Base-by-base conservation (phyloP, 2,797 vertebrate species). In the Sebastes itinus region DNA sequence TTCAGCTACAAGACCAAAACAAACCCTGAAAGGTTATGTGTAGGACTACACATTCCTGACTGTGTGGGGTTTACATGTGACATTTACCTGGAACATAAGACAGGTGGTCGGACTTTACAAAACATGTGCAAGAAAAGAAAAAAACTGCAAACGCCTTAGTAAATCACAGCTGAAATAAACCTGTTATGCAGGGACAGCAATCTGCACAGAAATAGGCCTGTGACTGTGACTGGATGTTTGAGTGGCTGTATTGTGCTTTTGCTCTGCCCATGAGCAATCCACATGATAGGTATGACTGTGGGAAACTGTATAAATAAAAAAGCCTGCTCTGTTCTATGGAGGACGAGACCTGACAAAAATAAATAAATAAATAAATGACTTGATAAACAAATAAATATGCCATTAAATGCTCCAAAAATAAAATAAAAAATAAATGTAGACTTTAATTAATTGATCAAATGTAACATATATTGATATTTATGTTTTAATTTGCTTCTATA, bases 21-120 rank as follows among this genome's bases (percentile, higher is more conserved):
- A 88, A 87, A 79, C 63, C 55, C 23, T 6, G 7, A 82, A 74
- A 85, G 71, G 83, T 84, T 75, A 67, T 54, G 80, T 69, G 52
- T 80, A 58, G 56, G 33, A 38, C 46, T 64, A 61, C 69, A 78
- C 71, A 75, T 80, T 61, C 27, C 12, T 59, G 30, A 64, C 22
- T 49, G 38, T 80, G 54, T 75, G 5, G 32, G 49, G 25, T 65
- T 61, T 84, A n/a, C 27, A 20, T 69, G 33, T 72, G 74, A 81
- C 68, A 83, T 80, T 77, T 72, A 60, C 46, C 42, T 64, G 59
- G 46, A 63, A 71, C 46, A 59, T 60, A 16, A 49, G 72, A 38
- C 20, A 70, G 18, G 14, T 23, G 60, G 3, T 63, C 38, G n/a
- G 64, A 67, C 70, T 23, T 68, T 14, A 22, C 12, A 18, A 54